Conservation (phyloP, 2,888 invertebrate species). For the Idaea aversata region DNA sequence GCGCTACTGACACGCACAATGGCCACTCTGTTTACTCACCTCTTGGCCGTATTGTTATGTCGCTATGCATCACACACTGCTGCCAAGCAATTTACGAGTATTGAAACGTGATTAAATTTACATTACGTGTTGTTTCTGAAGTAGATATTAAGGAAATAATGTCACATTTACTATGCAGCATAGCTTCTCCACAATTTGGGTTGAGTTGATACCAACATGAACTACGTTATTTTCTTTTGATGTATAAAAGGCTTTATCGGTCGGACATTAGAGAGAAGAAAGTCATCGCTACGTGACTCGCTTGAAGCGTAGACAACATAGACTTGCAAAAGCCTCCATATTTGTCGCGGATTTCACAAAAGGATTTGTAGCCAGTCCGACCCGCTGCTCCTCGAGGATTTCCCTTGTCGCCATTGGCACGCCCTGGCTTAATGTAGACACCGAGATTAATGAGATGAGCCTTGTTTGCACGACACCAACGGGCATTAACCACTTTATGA, state of each 20-base stretch:
- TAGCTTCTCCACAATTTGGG: not conserved
- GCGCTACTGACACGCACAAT: slow-evolving; percentile 63
- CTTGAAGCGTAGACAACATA: slow-evolving; percentile 27
- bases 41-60: slow-evolving; percentile 46
- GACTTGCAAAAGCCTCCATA: slow-evolving; percentile 44
- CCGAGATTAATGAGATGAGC: slow-evolving; percentile 75
- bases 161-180: not conserved
- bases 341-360: slow-evolving; percentile 63
- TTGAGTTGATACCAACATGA: not conserved
- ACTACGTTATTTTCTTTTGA: not conserved
- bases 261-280: slow-evolving; percentile 11
- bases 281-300: slow-evolving; percentile 7
- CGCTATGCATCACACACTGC: slow-evolving; percentile 38
- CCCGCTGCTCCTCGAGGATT: slow-evolving; percentile 62
- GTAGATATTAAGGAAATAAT: not conserved
- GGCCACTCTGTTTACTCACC: slow-evolving; percentile 55
- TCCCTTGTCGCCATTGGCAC: slow-evolving; percentile 70
- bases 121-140: slow-evolving; percentile 29
- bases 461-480: slow-evolving; percentile 39
- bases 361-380: slow-evolving; percentile 62
- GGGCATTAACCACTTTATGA: slow-evolving; percentile 41
- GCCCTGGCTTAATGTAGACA: slow-evolving; percentile 70
- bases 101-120: slow-evolving; percentile 56
- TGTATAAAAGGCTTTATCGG: not conserved
- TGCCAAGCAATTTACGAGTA: slow-evolving; percentile 27